Base-by-base conservation (phyloP, 2,888 invertebrate species). In the Chymomyza caudatula region DNA sequence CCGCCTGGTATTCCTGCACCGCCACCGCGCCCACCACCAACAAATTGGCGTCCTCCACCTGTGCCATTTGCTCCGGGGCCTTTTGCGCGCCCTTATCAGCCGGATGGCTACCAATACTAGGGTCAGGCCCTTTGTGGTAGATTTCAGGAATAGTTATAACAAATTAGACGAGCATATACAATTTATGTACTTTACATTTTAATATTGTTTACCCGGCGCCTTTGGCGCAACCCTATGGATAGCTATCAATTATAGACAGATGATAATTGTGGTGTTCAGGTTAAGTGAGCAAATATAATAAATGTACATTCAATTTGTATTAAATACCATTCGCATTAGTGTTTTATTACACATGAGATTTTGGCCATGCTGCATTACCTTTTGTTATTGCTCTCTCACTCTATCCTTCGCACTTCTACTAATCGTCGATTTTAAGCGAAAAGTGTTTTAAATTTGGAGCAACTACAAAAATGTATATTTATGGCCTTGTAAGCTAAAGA, bases 1-100 rank as follows among this genome's bases (percentile, higher is more conserved):
- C 91, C 98, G 95, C 90, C 92, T 95, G 90, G 98, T 96, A 77
- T 92, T 97, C 98, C 98, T 0, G 92, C 92, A 6, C 92, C 92
- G 6, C 92, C 92, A 64, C 80, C 91, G 89, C 49, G 93, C 5
- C 92, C 92, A 8, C 94, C 93, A 5, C 94, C 94, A 3, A 93
- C 94, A 0, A 93, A 92, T 20, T 94, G 94, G 94, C 91, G 94
- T 64, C 93, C 93, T 42, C 93, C 93, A 55, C 94, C 94, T 0
- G 94, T 94, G 0, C 93, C 93, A 2, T 79, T 77, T 15, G 92
- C 92, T 49, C 92, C 94, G 70, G 93, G 93, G 15, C 94, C 94
- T 71, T 94, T 94, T 4, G 94, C 94, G 44, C 92, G 94, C 74
- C 94, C 94, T 20, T 90, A 87, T 17, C 72, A 87, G 65, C 73